Base-by-base conservation (phyloP, 2,797 vertebrate genomes). In the Enteromius viviparus region DNA sequence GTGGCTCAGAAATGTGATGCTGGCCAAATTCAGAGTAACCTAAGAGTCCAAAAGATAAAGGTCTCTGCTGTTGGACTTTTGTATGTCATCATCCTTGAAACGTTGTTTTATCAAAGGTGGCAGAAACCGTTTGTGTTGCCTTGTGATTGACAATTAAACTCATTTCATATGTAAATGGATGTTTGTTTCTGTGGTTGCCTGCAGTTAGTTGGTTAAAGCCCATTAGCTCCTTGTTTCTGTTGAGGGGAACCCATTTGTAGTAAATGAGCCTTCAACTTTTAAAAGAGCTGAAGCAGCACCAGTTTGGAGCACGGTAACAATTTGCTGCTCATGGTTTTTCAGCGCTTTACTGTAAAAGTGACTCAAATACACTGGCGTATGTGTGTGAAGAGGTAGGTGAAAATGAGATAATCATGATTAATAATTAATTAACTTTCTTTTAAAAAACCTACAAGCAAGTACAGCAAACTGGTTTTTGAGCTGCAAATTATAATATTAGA, bases 61-160 rank as follows among this genome's bases (percentile, higher is more conserved):
- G 23, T 7, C 29, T 40, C 10, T 23, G 51, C 40, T 89, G 29
- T 69, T 66, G 78, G n/a, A 3, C 15, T 84, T 10, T 42, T 84
- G 45, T 83, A 34, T 51, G 12, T 76, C 21, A 1, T 74, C 40
- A 58, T 81, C 3, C 29, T 84, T 15, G 72, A 47, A 19, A 47
- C n/a, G 5, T n/a, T 81, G 11, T 34, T 83, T 69, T 81, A 74
- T 49, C 29, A 19, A 42, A 81, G 58, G 32, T 51, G 55, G 4
- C 45, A 15, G 49, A 76, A 82, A 76, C 6, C 0, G 29, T 62
- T 5, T 23, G 51, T 4, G 0, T 21, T 53, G 29, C 26, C 40
- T 72, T 34, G 66, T 58, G 40, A 82, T 58, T 83, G 66, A 69
- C 8, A 53, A 81, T 80, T 53, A 80, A 84, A 80, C n/a, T 4